Conservation (phyloP, 1,140 invertebrate species). For the Calephelis nemesis region DNA sequence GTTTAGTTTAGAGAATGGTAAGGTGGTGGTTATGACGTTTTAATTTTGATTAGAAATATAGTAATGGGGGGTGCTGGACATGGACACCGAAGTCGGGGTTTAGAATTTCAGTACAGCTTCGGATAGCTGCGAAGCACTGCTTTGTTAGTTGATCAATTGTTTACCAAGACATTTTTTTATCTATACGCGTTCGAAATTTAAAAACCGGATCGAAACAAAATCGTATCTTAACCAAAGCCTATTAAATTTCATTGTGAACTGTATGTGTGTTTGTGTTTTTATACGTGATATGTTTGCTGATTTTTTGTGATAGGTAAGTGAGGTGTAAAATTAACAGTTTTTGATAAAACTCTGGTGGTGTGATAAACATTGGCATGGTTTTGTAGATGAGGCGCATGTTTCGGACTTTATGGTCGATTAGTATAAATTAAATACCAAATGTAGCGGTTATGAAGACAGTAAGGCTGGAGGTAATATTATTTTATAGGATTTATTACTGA, state of each 20-base stretch:
- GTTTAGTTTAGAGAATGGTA: conserved; percentile 21
- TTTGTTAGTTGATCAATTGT: conserved; percentile 72
- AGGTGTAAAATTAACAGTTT: conserved; percentile 60
- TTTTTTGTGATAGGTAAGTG: conserved; percentile 65
- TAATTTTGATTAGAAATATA: conserved; percentile 55
- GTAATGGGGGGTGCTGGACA: conserved; percentile 77
- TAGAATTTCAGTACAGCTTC: conserved; percentile 78
- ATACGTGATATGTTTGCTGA: conserved; percentile 53
- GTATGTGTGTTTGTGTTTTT: conserved; percentile 47
- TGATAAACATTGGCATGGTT: conserved; percentile 59
- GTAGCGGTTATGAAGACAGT: conserved; percentile 51
- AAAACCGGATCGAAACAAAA: conserved; percentile 42
- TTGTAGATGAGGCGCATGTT: conserved; percentile 29
- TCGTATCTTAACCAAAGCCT: conserved; percentile 27
- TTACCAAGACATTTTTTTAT: conserved; percentile 65
- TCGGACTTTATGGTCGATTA: conserved; percentile 18
- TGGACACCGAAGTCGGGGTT: conserved; percentile 75
- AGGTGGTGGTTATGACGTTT: conserved; percentile 36
- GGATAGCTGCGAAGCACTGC: conserved; percentile 74
- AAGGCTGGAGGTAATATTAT: conserved; percentile 45
- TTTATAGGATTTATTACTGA: conserved; percentile 25
- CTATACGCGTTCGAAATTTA: conserved; percentile 46
- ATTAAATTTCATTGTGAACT: conserved; percentile 38
- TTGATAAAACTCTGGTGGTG: conserved; percentile 61
- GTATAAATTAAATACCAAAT: conserved; percentile 29